Evolutionary conservation across 2,888 invertebrate genomes (phyloP).

Genomic region (Autographa pulchrina): DNA sequence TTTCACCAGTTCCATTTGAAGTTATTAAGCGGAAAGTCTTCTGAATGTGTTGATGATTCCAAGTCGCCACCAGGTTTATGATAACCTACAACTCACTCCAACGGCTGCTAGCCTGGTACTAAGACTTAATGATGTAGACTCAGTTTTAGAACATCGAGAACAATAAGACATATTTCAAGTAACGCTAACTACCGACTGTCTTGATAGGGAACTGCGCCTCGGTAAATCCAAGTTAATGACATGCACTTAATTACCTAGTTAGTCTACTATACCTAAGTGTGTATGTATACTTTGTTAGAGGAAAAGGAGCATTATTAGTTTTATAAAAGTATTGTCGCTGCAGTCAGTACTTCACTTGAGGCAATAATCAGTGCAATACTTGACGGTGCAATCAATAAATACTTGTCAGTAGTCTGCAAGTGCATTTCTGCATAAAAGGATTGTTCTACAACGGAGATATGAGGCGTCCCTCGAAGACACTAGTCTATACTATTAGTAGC

Average conservation of each 20-base stretch:
- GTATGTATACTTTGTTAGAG: conserved; percentile 17
- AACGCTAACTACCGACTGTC: not conserved
- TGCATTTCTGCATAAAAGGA: conserved; percentile 25
- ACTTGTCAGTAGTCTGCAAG: conserved; percentile 29
- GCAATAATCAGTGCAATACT: conserved; percentile 22
- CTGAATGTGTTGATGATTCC: no score
- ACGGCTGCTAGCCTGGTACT: not conserved
- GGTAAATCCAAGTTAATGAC: conserved; percentile 28
- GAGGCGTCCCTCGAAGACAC: conserved; percentile 10
- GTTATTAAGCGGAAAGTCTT: not conserved
- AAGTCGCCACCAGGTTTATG: no score
- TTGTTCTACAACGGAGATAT: conserved; percentile 12
- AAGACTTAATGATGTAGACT: not conserved
- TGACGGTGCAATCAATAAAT: conserved; percentile 10
- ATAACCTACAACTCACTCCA: no score
- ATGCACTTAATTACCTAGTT: conserved; percentile 32
- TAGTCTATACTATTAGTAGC: conserved; percentile 46
- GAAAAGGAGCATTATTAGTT: conserved; percentile 35
- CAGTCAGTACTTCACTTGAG: conserved; percentile 42
- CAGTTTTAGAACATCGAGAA: not conserved
- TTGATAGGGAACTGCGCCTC: conserved; percentile 22
- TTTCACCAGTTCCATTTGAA: not conserved
- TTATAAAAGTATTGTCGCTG: conserved; percentile 36
- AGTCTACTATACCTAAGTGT: conserved; percentile 26
- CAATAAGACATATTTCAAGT: not conserved